Evolutionary conservation across 2,797 vertebrate genomes (phyloP), one percentile per base, ranked within the genome.

Genomic region (Chaetophractus vellerosus): DNA sequence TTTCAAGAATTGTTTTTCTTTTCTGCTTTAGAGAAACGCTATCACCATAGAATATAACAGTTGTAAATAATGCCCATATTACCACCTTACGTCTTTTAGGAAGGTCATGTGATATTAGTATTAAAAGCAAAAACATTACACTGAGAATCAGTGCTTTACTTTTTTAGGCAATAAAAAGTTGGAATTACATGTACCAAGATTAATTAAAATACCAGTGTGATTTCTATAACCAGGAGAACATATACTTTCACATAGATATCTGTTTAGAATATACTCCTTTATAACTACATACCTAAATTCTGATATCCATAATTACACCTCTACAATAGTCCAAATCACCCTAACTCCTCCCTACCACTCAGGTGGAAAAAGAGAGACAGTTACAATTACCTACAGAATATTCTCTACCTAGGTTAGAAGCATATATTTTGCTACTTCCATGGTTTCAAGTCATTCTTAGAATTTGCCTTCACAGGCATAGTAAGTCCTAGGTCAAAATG

Each of bases 11-110:
- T 79, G 36, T 23, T 83, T 45, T 59, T 74, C 28, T 86, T 82
- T 79, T 19, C 68, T 69, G 38, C 72, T 92, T 95, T 38, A 90
- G 14, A 94, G 68, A 63, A 41, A 31, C 18, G 64, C 88, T 87
- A 16, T 78, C 26, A 88, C 12, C 80, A 79, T 18, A 84, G 64
- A 66, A 52, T 88, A 0, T 71, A 52, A 83, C 14, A 72, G 31
- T 23, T 57, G 2, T 72, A 89, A 78, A 83, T 48, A 28, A 91
- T 41, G 33, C 7, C 45, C 28, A 4, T 66, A 87, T 50, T 26
- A 33, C 63, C 28, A 75, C 0, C 0, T 1, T 45, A 59, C 19
- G 8, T 50, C 31, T 75, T 80, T 50, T n/a, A 85, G 52, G 16
- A 64, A 96, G 71, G 61, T 48, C 45, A 48, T 14, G 3, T 38